Evolutionary conservation across 2,113 vertebrate genomes (phyloP).

Genomic region (Corapipo altera): DNA sequence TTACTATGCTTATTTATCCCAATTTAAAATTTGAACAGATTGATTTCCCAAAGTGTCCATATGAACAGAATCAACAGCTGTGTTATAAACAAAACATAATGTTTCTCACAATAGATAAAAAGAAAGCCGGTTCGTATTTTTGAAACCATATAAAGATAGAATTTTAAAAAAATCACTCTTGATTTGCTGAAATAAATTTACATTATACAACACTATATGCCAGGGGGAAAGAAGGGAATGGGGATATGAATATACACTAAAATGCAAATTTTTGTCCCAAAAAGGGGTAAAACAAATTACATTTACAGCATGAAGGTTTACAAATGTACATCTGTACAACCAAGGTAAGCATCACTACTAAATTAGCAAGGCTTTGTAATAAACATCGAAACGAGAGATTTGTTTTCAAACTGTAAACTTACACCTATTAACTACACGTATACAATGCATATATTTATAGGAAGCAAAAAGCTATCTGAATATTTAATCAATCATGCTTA

Average conservation of each 20-base stretch:
- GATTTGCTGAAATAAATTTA: conserved; percentile 94
- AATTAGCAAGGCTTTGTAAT: conserved; percentile 92
- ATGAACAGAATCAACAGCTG: conserved; percentile 89
- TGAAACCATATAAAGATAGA: conserved; percentile 92
- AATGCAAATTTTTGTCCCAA: conserved; percentile 88
- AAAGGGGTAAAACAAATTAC: conserved; percentile 94
- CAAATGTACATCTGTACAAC: conserved; percentile 99
- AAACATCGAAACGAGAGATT: conserved; percentile 86
- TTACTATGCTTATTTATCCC: conserved; percentile 78
- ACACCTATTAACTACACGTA: conserved; percentile 95
- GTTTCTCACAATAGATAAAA: conserved; percentile 89
- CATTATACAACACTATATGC: conserved; percentile 98
- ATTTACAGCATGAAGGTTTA: conserved; percentile 99
- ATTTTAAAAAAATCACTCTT: conserved; percentile 91
- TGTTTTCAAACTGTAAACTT: conserved; percentile 91
- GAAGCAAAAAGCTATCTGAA: conserved; percentile 85
- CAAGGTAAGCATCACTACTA: conserved; percentile 92
- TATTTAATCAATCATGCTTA: conserved; percentile 88
- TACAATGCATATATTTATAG: conserved; percentile 97
- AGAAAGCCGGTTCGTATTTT: conserved; percentile 87
- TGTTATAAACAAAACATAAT: conserved; percentile 91
- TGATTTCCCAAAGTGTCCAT: conserved; percentile 78
- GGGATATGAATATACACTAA: conserved; percentile 98
- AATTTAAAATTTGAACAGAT: conserved; percentile 82
- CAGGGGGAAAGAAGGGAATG: conserved; percentile 81